phyloP scores from a whole-genome alignment of 2,113 vertebrate genomes.

The Scomber japonicus region DNA sequence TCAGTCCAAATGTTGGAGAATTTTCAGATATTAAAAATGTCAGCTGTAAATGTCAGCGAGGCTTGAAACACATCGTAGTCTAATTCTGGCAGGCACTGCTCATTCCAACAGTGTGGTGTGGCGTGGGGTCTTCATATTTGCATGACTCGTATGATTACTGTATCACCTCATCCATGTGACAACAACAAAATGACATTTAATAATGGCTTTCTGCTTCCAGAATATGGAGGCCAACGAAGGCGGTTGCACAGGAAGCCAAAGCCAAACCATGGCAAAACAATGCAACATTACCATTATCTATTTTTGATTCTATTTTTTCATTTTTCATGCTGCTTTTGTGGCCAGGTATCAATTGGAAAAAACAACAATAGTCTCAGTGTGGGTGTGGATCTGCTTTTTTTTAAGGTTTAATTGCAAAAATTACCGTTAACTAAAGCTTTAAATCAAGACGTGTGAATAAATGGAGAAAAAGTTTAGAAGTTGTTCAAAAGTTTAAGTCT shows the following conservation, averaged over 20 bases:
- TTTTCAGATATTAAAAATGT: slow-evolving; percentile 67
- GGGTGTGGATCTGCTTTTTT: neutral
- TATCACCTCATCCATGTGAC: slow-evolving; percentile 14
- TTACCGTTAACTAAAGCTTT: neutral
- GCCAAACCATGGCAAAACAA: neutral
- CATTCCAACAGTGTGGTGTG: slow-evolving; percentile 10
- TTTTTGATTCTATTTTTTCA: neutral
- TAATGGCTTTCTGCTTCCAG: slow-evolving; percentile 42
- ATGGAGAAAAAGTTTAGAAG: neutral
- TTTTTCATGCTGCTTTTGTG: neutral
- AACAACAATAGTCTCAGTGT: neutral
- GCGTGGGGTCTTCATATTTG: slow-evolving; percentile 15
- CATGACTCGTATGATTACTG: slow-evolving; percentile 30
- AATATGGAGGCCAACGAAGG: slow-evolving; percentile 14
- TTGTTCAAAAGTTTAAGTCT: neutral
- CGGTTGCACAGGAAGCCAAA: neutral
- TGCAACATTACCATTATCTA: slow-evolving; percentile 19
- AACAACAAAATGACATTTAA: slow-evolving; percentile 58
- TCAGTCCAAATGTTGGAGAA: slow-evolving; percentile 17
- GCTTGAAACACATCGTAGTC: slow-evolving; percentile 38
- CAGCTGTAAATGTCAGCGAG: slow-evolving; percentile 66
- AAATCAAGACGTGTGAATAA: neutral
- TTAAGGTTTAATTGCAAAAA: neutral
- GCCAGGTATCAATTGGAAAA: neutral
- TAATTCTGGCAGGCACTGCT: slow-evolving; percentile 18